phyloP scores from a whole-genome alignment of 2,888 invertebrate species.

The Phasia obesa region DNA sequence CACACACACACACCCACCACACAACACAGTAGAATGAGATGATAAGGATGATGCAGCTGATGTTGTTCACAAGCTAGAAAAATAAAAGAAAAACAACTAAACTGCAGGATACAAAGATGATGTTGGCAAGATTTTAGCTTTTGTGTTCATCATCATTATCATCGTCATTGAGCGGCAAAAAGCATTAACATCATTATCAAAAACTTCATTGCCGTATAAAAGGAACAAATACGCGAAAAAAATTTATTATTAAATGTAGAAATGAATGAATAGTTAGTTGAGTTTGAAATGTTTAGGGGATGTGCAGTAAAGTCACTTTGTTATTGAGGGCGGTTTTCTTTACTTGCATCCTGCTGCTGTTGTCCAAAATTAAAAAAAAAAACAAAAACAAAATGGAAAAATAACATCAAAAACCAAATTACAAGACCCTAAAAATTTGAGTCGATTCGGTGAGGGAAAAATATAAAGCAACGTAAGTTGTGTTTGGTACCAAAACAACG shows the following conservation, averaged over 20 bases:
- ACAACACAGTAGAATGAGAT: constrained; percentile 24
- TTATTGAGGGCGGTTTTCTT: constrained; percentile 59
- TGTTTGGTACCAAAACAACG: constrained; percentile 38
- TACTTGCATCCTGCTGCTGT: neutral
- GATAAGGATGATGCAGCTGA: constrained; percentile 51
- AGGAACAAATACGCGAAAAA: constrained; percentile 44
- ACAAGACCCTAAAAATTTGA: constrained; percentile 36
- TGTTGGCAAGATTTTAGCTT: constrained; percentile 56
- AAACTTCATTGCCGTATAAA: constrained; percentile 22
- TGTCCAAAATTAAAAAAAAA: constrained; percentile 26
- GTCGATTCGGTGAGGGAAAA: neutral
- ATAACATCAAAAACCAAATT: neutral
- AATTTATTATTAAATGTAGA: constrained; percentile 9
- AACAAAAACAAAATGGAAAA: constrained; percentile 15
- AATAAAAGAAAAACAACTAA: constrained; percentile 33
- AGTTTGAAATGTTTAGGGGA: constrained; percentile 47
- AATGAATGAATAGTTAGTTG: constrained; percentile 38
- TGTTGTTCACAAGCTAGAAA: constrained; percentile 55
- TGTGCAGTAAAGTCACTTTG: constrained; percentile 60
- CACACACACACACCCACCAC: constrained; percentile 17
- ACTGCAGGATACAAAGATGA: constrained; percentile 41
- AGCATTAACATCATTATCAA: constrained; percentile 28
- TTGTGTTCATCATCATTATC: no score
- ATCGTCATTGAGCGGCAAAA: constrained; percentile 13
- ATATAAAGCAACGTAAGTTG: neutral